Base-by-base conservation (phyloP, 2,888 invertebrate genomes). In the Tetragnatha montana region DNA sequence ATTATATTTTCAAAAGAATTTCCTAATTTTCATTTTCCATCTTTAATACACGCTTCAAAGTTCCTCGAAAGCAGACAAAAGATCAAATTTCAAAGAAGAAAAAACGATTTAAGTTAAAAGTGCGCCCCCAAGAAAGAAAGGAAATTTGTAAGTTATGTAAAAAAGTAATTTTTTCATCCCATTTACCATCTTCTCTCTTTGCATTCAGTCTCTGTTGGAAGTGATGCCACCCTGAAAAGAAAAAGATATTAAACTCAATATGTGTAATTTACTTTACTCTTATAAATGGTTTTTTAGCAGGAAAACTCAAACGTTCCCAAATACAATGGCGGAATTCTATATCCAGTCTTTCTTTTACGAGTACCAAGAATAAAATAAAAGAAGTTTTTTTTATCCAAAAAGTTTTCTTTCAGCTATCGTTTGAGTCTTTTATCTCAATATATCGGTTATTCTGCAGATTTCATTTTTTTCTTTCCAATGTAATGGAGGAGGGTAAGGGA, bases 181-280 rank as follows among this genome's bases (percentile, higher is more conserved):
- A 17, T 60, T 35, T 21, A 74, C 47, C 22, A 8, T 35, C 22
- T 35, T 22, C 74, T 74, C 35, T 35, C 35, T 74, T 74, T 74
- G 35, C 35, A 74, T 74, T 74, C 74, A 35, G 74, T 35, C 21
- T 22, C 35, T 14, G 14, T 35, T 74, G 22, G 35, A 35, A 74
- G 74, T 74, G 74, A 60, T 60, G 74, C 74, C 22, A 74, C 35
- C 22, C 14, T 12, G 17, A 35, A 19, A 49, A 76, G 3, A 19
- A 19, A 68, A 80, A 80, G 49, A 49, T 81, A 70, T 69, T 71
- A 70, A 71, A 81, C 70, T 81, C 81, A 81, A 81, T 81, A 81
- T 81, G 81, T 81, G 71, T 69, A 81, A 81, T 81, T 81, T 81
- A 81, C 68, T 81, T 71, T 81, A 19, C 71, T 70, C 71, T 81